Conservation (phyloP, 2,888 invertebrate species). For the Drosophila paramelanica region DNA sequence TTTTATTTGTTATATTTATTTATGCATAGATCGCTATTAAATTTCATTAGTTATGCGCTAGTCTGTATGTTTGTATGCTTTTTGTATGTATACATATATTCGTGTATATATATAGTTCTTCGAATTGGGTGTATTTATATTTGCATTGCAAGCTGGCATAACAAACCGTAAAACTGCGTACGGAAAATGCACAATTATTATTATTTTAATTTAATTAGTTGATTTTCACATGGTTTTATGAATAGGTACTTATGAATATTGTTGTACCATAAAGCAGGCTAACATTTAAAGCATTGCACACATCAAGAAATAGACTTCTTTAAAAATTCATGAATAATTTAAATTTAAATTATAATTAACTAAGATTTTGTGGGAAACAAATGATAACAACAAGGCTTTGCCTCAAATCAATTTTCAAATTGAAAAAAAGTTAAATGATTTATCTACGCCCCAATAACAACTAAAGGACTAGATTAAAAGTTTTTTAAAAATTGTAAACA, state of each 20-base stretch:
- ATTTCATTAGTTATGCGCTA: constrained; percentile 74
- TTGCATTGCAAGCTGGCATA: constrained; percentile 47
- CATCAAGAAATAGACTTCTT: constrained; percentile 40
- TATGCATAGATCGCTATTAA: constrained; percentile 65
- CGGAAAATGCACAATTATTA: constrained; percentile 53
- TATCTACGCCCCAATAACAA: constrained; percentile 38
- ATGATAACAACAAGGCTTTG: constrained; percentile 70
- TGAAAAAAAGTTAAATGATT: constrained; percentile 16
- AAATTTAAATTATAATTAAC: constrained; percentile 19
- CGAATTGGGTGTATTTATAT: constrained; percentile 31
- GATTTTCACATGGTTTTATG: constrained; percentile 39
- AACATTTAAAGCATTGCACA: constrained; percentile 78
- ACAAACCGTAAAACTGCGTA: constrained; percentile 61
- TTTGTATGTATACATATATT: constrained; percentile 17
- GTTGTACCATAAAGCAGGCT: constrained; percentile 80
- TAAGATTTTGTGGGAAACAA: constrained; percentile 23
- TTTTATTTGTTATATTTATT: constrained; percentile 46
- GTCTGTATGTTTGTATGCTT: constrained; percentile 46
- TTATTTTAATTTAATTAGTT: constrained; percentile 29
- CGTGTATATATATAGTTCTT: constrained; percentile 44
- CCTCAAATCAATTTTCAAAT: constrained; percentile 55
- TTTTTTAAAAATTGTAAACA: constrained; percentile 24
- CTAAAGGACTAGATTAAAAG: constrained; percentile 61
- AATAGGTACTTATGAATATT: constrained; percentile 73
- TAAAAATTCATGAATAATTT: constrained; percentile 12